Conservation (phyloP, 2,888 invertebrate species). For the Drosophila mettleri region DNA sequence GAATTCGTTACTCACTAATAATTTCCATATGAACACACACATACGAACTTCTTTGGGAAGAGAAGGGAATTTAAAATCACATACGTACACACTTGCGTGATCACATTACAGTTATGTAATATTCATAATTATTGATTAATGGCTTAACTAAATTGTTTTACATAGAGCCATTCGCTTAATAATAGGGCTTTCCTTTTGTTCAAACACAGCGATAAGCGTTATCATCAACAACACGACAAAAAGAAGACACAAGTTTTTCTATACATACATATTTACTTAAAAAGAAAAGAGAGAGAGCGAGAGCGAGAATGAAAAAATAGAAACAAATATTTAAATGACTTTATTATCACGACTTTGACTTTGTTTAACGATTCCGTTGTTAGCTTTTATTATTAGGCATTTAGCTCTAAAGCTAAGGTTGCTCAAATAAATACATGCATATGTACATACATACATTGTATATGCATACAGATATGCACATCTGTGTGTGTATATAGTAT, state of each 20-base stretch:
- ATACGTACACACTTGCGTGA: not conserved
- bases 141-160: slow-evolving; percentile 1
- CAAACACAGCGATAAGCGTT: slow-evolving; percentile 14
- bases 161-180: not conserved
- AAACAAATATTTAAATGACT: slow-evolving; percentile 59
- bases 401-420: slow-evolving; percentile 33
- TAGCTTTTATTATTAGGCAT: slow-evolving; percentile 45
- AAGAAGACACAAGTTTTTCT: slow-evolving; percentile 6
- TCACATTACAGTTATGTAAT: slow-evolving; percentile 15
- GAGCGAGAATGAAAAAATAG: not conserved
- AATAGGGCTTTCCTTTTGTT: slow-evolving; percentile 17
- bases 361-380: slow-evolving; percentile 48
- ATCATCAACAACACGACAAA: slow-evolving; percentile 7
- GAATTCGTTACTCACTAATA: not conserved
- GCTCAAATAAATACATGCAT: slow-evolving; percentile 3
- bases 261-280: slow-evolving; percentile 27
- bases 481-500: not conserved
- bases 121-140: not conserved
- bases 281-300: not conserved
- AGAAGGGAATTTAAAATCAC: not conserved
- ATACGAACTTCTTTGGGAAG: no score
- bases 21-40: not conserved
- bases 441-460: slow-evolving; percentile 3
- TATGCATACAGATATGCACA: slow-evolving; percentile 20
- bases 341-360: slow-evolving; percentile 62